These are phyloP conservation scores for Eulemur rufifrons DNA, from an alignment of 2,113 vertebrate species.

Conservation along the genomic window DNA sequence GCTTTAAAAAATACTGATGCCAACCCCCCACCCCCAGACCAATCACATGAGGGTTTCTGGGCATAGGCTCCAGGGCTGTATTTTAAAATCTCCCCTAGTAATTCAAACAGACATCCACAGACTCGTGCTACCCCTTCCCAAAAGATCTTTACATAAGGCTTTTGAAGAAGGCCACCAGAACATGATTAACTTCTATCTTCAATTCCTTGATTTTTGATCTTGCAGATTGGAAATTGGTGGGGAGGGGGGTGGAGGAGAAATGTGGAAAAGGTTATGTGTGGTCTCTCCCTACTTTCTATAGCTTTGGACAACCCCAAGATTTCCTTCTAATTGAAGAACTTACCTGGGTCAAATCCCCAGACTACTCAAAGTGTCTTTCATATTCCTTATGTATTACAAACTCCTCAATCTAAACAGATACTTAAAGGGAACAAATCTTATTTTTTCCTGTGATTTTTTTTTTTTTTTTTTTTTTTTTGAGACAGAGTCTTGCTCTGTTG, in stretches of 20 bases:
- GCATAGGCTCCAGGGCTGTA: not conserved
- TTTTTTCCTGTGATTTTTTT: not conserved
- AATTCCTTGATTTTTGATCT: not conserved
- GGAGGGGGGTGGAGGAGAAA: not conserved
- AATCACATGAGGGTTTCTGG: not conserved
- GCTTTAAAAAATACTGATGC: not conserved
- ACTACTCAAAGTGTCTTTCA: not conserved
- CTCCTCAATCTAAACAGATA: not conserved
- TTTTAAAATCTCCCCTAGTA: not conserved
- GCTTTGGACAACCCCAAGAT: not conserved
- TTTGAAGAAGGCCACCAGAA: not conserved
- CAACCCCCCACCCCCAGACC: not conserved
- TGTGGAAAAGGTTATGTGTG: not conserved
- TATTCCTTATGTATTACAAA: not conserved
- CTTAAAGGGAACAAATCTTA: not conserved
- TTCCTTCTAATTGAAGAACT: slow-evolving; percentile 42
- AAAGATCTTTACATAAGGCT: not conserved
- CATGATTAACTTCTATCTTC: not conserved
- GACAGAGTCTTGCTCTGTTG: too few relatives aligned
- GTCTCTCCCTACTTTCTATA: slow-evolving; percentile 14
- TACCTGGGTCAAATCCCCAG: not conserved
- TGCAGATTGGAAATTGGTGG: slow-evolving; percentile 9
- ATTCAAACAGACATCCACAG: not conserved
- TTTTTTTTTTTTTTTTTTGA: too few relatives aligned
- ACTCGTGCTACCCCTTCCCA: not conserved